Evolutionary conservation across 2,797 vertebrate species (phyloP).

Genomic region (Melanotaenia maccullochi): DNA sequence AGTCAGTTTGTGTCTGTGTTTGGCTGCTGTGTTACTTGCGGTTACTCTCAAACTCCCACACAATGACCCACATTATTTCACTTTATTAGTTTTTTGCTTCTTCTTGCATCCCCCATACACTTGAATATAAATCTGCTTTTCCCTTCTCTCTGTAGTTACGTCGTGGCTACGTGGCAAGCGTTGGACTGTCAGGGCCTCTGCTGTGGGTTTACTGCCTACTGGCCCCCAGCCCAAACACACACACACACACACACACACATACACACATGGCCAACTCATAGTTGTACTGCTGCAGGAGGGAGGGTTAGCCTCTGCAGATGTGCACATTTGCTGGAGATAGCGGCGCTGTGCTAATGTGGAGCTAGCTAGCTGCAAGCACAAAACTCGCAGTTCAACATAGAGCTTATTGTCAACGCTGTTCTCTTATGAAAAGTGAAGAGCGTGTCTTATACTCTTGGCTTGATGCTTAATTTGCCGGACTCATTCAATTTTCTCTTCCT

Average conservation of each 20-base stretch:
- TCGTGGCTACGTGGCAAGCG: constrained; percentile 73
- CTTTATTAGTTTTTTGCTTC: constrained; percentile 9
- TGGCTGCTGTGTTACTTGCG: constrained; percentile 19
- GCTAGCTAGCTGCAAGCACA: constrained; percentile 55
- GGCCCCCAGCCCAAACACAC: constrained; percentile 69
- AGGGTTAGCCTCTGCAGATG: constrained; percentile 67
- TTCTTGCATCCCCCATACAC: neutral
- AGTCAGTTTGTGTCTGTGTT: constrained; percentile 47
- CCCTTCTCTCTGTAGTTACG: constrained; percentile 40
- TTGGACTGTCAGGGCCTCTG: constrained; percentile 68
- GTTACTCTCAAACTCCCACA: constrained; percentile 28
- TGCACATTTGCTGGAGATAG: constrained; percentile 65
- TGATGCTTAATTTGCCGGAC: constrained; percentile 52
- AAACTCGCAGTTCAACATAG: constrained; percentile 38
- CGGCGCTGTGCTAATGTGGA: constrained; percentile 36
- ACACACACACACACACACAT: constrained; percentile 45
- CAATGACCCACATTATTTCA: constrained; percentile 40
- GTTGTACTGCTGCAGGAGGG: constrained; percentile 70
- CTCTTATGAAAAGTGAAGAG: constrained; percentile 32
- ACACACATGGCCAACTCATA: constrained; percentile 54
- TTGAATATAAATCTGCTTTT: constrained; percentile 1
- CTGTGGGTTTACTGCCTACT: constrained; percentile 76
- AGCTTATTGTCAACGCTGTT: constrained; percentile 46
- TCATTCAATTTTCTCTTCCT: constrained; percentile 60
- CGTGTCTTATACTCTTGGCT: constrained; percentile 40